Conservation (phyloP, 1,140 invertebrate genomes). For the Drosophila pseudoobscura region DNA sequence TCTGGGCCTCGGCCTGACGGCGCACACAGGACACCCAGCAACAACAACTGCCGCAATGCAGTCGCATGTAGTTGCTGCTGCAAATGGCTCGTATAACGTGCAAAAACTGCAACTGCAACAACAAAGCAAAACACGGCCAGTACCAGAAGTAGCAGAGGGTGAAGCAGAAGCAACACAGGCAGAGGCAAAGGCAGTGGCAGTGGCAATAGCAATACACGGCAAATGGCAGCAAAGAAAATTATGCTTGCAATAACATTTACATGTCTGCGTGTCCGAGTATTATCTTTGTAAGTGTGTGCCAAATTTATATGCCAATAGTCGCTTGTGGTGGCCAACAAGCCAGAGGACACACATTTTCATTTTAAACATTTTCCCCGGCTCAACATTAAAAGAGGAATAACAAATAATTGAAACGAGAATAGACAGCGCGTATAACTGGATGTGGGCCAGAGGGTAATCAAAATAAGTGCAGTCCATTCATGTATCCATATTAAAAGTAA, state of each 20-base stretch:
- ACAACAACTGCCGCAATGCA: slow-evolving; percentile 76
- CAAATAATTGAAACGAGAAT: slow-evolving; percentile 16
- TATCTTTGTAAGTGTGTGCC: slow-evolving; percentile 13
- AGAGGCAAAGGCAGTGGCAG: slow-evolving; percentile 42
- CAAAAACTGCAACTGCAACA: slow-evolving; percentile 75
- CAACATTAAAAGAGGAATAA: slow-evolving; percentile 31
- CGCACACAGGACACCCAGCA: slow-evolving; percentile 33
- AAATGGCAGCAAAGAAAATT: slow-evolving; percentile 68
- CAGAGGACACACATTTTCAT: slow-evolving; percentile 67
- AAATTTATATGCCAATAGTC: slow-evolving; percentile 70
- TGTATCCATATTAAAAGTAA: slow-evolving; percentile 2
- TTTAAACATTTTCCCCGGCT: slow-evolving; percentile 22
- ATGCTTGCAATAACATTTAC: slow-evolving; percentile 80
- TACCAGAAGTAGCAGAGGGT: slow-evolving; percentile 51
- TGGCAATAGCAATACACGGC: slow-evolving; percentile 48
- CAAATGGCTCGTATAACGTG: slow-evolving; percentile 79
- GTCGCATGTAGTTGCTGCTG: slow-evolving; percentile 76
- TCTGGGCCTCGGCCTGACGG: slow-evolving; percentile 14
- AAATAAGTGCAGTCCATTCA: slow-evolving; percentile 22
- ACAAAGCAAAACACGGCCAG: slow-evolving; percentile 35
- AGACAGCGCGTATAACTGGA: slow-evolving; percentile 21
- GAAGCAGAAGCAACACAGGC: slow-evolving; percentile 13
- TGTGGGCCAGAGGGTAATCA: slow-evolving; percentile 16
- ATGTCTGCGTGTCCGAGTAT: slow-evolving; percentile 32
- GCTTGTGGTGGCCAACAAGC: slow-evolving; percentile 39